Evolutionary conservation across 2,888 invertebrate species (phyloP).

Genomic region (Nysson spinosus): DNA sequence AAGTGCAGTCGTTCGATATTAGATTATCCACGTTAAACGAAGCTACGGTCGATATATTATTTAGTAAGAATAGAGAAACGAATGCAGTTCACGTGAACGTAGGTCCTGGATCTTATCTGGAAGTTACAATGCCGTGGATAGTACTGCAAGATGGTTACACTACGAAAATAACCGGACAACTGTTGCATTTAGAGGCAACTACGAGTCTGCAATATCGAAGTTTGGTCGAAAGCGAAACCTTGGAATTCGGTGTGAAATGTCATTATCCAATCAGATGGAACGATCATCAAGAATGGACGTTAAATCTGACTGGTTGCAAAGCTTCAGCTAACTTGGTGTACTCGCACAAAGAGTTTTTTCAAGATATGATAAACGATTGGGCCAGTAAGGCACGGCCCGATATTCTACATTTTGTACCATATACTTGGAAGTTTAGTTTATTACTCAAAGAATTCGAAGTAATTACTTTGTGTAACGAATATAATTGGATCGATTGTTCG

Average conservation of each 20-base stretch:
- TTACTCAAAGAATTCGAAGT: slow-evolving; percentile 96
- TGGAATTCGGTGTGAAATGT: slow-evolving; percentile 92
- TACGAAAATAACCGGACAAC: slow-evolving; percentile 94
- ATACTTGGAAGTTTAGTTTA: slow-evolving; percentile 95
- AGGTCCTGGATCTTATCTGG: slow-evolving; percentile 96
- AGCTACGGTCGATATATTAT: slow-evolving; percentile 96
- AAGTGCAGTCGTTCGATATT: slow-evolving; percentile 95
- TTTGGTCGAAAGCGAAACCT: slow-evolving; percentile 94
- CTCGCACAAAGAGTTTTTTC: slow-evolving; percentile 96
- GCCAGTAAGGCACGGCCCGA: slow-evolving; percentile 95
- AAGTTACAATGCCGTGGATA: slow-evolving; percentile 97
- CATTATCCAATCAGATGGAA: slow-evolving; percentile 97
- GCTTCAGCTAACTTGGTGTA: slow-evolving; percentile 95
- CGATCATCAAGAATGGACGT: slow-evolving; percentile 96
- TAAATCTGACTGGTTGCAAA: slow-evolving; percentile 95
- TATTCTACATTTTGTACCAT: slow-evolving; percentile 96
- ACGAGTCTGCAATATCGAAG: slow-evolving; percentile 96
- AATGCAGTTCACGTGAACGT: slow-evolving; percentile 98
- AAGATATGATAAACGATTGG: slow-evolving; percentile 98
- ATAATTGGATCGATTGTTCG: slow-evolving; percentile 99
- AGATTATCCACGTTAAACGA: slow-evolving; percentile 93
- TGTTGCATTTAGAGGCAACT: slow-evolving; percentile 95
- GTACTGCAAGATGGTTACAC: slow-evolving; percentile 92
- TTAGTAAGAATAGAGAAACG: slow-evolving; percentile 96
- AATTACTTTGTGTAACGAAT: slow-evolving; percentile 94